These are phyloP conservation scores for Arge pagana DNA, from an alignment of 2,888 invertebrate species.

Conservation along the genomic window DNA sequence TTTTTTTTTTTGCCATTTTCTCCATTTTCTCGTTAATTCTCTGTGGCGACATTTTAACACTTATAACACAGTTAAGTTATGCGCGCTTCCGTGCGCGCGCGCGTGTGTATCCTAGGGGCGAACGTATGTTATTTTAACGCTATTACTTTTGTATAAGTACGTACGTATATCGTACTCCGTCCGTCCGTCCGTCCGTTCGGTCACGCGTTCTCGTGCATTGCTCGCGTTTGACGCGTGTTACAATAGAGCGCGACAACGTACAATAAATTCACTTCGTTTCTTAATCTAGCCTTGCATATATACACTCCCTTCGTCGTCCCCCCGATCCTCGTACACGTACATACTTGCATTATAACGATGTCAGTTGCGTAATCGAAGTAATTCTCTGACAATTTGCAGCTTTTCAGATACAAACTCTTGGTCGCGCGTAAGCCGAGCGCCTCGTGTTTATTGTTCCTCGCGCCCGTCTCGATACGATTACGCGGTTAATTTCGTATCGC, in stretches of 20 bases:
- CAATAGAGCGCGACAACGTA: no score
- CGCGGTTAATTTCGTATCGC: no score
- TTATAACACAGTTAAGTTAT: slow-evolving; percentile 49
- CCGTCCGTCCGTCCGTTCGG: slow-evolving; percentile 13
- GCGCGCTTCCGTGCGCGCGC: slow-evolving; percentile 26
- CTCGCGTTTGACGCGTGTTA: slow-evolving; percentile 20
- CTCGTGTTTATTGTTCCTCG: no score
- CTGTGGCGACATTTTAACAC: slow-evolving; percentile 35
- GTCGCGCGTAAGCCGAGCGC: no score
- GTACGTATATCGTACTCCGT: slow-evolving; percentile 19
- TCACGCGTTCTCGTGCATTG: slow-evolving; percentile 14
- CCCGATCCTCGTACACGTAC: no score
- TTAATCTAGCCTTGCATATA: slow-evolving; percentile 38
- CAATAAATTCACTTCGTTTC: no score
- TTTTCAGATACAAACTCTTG: no score
- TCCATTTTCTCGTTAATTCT: slow-evolving; percentile 25
- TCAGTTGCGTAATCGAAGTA: no score
- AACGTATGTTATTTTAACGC: slow-evolving; percentile 17
- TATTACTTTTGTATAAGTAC: slow-evolving; percentile 17
- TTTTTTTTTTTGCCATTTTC: slow-evolving; percentile 24
- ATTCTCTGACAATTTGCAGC: no score
- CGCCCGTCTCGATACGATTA: no score
- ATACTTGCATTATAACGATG: no score
- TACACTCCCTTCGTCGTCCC: slow-evolving; percentile 36
- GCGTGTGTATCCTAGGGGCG: slow-evolving; percentile 23